A percentile compares a stretch with the other conserved stretches of the same genome.
These are phyloP conservation scores for Stegostoma tigrinum DNA, from an alignment of 2,113 vertebrate genomes.

Conservation along the genomic window DNA sequence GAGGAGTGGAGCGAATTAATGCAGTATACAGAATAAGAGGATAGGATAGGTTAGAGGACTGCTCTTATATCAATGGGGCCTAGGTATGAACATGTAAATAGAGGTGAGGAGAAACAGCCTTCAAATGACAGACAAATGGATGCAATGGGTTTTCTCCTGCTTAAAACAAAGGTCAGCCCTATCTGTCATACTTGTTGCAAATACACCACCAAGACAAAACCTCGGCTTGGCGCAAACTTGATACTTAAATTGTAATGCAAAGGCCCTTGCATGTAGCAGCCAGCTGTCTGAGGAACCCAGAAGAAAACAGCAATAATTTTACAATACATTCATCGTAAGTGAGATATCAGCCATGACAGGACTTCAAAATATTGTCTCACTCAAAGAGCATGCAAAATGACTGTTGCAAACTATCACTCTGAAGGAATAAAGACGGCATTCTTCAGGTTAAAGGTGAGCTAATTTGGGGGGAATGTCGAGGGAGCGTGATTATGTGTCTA, in stretches of 20 bases:
- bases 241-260: not conserved
- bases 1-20: not conserved
- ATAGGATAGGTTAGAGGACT: not conserved
- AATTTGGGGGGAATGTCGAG: no score
- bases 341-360: not conserved
- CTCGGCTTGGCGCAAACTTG: not conserved
- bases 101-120: not conserved
- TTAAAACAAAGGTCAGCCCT: not conserved
- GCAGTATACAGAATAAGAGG: not conserved
- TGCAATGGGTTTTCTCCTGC: not conserved
- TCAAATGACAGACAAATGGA: not conserved
- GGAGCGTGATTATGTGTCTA: no score
- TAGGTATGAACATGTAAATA: not conserved
- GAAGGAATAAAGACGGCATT: not conserved
- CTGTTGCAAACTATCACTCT: not conserved
- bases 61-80: not conserved
- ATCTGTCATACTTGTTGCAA: not conserved
- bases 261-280: not conserved
- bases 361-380: not conserved
- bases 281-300: not conserved
- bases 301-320: not conserved
- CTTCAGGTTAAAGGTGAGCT: not conserved
- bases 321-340: not conserved
- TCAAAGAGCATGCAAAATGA: not conserved
- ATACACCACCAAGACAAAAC: not conserved